These are phyloP conservation scores for Tholera decimalis DNA, from an alignment of 2,888 invertebrate genomes.

Conservation along the genomic window DNA sequence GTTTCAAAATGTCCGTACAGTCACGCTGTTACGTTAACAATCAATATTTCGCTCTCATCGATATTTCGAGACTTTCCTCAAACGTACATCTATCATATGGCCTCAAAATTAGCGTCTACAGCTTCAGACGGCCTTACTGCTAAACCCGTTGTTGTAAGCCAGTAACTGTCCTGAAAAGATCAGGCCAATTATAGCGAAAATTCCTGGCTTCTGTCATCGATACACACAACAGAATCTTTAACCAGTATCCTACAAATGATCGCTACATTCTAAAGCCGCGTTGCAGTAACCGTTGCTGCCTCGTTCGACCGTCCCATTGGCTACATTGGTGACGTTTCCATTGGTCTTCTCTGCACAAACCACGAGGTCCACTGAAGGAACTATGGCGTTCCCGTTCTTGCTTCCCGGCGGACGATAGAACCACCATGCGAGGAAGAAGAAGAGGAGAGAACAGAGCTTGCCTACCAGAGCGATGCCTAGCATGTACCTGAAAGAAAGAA, in stretches of 20 bases:
- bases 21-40: background rate
- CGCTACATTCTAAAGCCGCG: constrained; percentile 85
- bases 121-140: constrained; percentile 18
- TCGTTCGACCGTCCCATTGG: constrained; percentile 67
- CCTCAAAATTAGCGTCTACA: constrained; percentile 31
- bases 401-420: constrained; percentile 93
- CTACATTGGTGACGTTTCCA: constrained; percentile 68
- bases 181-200: constrained; percentile 3
- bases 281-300: constrained; percentile 85
- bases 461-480: constrained; percentile 94
- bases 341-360: constrained; percentile 79
- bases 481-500: constrained; percentile 92
- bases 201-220: background rate
- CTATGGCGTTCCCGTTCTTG: constrained; percentile 79
- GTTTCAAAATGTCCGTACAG: constrained; percentile 1
- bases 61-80: constrained; percentile 16
- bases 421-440: constrained; percentile 95
- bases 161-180: background rate
- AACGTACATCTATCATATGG: constrained; percentile 23
- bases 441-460: constrained; percentile 93
- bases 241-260: constrained; percentile 80
- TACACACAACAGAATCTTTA: background rate
- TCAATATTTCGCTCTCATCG: background rate
- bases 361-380: constrained; percentile 81
- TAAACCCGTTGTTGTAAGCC: constrained; percentile 28